Evolutionary conservation across 1,140 invertebrate genomes (phyloP).

Genomic region (Andrena cerasifolii): DNA sequence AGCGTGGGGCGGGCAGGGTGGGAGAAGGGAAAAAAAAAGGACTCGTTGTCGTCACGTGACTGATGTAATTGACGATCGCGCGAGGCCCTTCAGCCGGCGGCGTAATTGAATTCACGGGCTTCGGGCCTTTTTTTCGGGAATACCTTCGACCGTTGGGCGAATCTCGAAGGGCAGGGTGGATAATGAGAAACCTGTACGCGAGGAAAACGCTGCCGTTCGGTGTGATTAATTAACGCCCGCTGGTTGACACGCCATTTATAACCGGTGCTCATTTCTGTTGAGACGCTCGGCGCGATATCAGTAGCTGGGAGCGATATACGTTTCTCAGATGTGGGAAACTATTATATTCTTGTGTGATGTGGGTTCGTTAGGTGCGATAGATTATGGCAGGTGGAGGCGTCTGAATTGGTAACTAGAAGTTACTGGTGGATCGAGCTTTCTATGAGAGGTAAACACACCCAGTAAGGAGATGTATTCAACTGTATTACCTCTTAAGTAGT

Average conservation of each 20-base stretch:
- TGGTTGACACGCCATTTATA: conserved; percentile 14
- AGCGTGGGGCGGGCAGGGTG: neutral
- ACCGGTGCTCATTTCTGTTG: neutral
- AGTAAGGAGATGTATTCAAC: no score
- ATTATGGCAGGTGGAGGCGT: no score
- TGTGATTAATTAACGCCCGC: conserved; percentile 44
- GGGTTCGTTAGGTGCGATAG: no score
- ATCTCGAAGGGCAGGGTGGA: neutral
- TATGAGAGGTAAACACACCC: no score
- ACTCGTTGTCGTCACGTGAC: conserved; percentile 74
- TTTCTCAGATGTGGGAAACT: neutral
- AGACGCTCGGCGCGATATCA: neutral
- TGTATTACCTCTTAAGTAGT: no score
- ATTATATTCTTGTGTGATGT: no score
- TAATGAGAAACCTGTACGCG: conserved; percentile 36
- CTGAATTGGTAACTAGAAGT: no score
- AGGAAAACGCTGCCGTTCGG: conserved; percentile 1
- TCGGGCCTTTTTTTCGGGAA: conserved; percentile 51
- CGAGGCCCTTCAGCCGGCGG: conserved; percentile 44
- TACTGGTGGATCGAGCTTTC: no score
- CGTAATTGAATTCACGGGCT: conserved; percentile 80
- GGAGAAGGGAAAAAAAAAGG: conserved; percentile 54
- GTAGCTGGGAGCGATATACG: neutral
- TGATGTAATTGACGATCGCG: conserved; percentile 78
- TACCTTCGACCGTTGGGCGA: conserved; percentile 23